Evolutionary conservation across 92 coral and sea anemone genomes (phyloP), one percentile per base, ranked within the genome.

Genomic region (Porites evermanni): DNA sequence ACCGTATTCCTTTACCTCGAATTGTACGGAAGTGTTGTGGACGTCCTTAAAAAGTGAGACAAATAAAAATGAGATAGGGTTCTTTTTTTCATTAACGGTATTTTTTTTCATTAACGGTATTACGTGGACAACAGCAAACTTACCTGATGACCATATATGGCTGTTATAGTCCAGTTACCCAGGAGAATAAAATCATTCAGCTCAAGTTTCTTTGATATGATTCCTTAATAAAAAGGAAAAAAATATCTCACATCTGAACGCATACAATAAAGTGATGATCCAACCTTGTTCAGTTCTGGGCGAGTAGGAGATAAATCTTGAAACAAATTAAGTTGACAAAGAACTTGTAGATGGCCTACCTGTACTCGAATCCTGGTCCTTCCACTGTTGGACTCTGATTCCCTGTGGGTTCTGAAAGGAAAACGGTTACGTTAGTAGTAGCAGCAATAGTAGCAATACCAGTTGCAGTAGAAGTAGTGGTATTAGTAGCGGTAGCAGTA

Each of bases 1-100:
- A 97, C 99, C 95, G 72, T 97, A 97, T 79, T 95, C 98, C 68
- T 92, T 89, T 8, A 97, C 98, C 86, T 97, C 99, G 68, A 97
- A 97, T 86, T 91, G 88, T 17, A 90, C 91, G 10, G 99, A 97
- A 12, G 99, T 92, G 73, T 97, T 97, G 75, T 93, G 93, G 53
- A 92, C 84, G 26, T 65, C 59, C 99, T 97, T 1, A 68, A 81
- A 61, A 74, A 21, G 17, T 66, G 69, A 20, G 17, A 75, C n/a
- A 84, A 54, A 65, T 18, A 1, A 52, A 64, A n/a, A 7, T 63
- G 67, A 32, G 54, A 18, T 71, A 7, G 50, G 76, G 16, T 68
- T 21, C 17, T 11, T 8, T 7, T 23, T 68, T 47, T 68, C 12
- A 68, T 21, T 26, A 23, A 16, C 16, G 6, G 26, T 21, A 21